Percentiles rank a stretch among this genome's conserved stretches.
Evolutionary conservation across 2,888 invertebrate genomes (phyloP).

Genomic region (Embidobia sp.): DNA sequence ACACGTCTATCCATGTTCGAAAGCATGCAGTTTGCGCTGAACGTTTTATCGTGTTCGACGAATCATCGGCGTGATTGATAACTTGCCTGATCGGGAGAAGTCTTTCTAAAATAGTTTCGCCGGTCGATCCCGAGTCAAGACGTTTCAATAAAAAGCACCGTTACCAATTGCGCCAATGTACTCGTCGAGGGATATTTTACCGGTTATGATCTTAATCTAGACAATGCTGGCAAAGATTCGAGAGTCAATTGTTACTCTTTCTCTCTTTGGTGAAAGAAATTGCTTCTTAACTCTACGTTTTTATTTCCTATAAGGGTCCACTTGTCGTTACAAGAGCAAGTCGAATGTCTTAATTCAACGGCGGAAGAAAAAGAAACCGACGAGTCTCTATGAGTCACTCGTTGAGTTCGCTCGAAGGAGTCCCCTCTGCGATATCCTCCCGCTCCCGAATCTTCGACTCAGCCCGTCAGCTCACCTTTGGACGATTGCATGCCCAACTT

Average conservation of each 20-base stretch:
- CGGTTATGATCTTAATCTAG: conserved; percentile 28
- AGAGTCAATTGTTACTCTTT: conserved; percentile 40
- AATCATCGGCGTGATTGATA: conserved; percentile 41
- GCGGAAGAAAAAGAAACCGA: not conserved
- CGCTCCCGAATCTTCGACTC: conserved; percentile 53
- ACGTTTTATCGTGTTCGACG: conserved; percentile 18
- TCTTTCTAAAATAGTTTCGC: conserved; percentile 14
- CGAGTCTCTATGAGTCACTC: too few relatives aligned
- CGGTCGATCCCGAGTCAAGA: not conserved
- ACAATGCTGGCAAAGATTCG: conserved; percentile 54
- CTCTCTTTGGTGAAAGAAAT: conserved; percentile 6
- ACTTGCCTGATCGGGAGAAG: conserved; percentile 3
- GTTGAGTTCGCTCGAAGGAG: conserved; percentile 1
- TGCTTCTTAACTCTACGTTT: conserved; percentile 19
- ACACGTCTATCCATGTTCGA: conserved; percentile 53
- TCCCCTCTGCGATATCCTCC: conserved; percentile 14
- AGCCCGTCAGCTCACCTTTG: conserved; percentile 82
- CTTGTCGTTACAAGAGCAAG: conserved; percentile 3
- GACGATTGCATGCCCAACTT: conserved; percentile 86
- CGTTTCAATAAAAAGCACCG: conserved; percentile 9
- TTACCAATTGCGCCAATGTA: conserved; percentile 37
- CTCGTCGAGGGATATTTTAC: conserved; percentile 19
- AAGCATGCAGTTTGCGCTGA: conserved; percentile 56
- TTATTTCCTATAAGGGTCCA: conserved; percentile 8
- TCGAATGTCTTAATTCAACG: not conserved